A percentile compares a stretch with the other conserved stretches of the same genome.
phyloP scores from a whole-genome alignment of 2,888 invertebrate genomes.

The Leptinotarsa rubiginosa region DNA sequence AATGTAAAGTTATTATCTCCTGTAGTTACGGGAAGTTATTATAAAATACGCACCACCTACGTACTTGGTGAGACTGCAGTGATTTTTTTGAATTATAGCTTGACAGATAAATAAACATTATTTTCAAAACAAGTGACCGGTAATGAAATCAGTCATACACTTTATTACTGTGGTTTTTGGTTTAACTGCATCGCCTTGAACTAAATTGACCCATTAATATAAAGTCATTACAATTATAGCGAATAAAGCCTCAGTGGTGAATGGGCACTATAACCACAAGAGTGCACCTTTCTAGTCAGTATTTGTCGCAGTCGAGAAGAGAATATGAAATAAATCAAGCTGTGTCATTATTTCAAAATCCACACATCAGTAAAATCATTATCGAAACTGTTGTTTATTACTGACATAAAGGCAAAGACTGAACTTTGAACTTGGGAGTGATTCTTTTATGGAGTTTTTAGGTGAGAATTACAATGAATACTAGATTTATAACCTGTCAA shows the following conservation, averaged over 20 bases:
- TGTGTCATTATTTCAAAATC: neutral
- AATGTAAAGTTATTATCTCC: too few species aligned
- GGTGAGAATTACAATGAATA: too few species aligned
- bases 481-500: too few species aligned
- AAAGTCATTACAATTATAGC: neutral
- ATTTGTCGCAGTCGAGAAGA: neutral
- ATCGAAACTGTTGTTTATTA: too few species aligned
- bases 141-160: neutral
- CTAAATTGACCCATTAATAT: conserved; percentile 7
- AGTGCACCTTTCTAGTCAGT: neutral
- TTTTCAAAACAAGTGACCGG: neutral
- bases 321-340: neutral
- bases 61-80: too few species aligned
- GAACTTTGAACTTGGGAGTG: too few species aligned
- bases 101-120: neutral
- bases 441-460: too few species aligned
- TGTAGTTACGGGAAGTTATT: too few species aligned
- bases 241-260: neutral
- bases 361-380: neutral
- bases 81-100: neutral
- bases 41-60: too few species aligned
- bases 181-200: neutral
- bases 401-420: too few species aligned
- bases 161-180: conserved; percentile 1
- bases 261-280: neutral